phyloP scores from a whole-genome alignment of 1,140 invertebrate genomes.

The Drosophila sp. region DNA sequence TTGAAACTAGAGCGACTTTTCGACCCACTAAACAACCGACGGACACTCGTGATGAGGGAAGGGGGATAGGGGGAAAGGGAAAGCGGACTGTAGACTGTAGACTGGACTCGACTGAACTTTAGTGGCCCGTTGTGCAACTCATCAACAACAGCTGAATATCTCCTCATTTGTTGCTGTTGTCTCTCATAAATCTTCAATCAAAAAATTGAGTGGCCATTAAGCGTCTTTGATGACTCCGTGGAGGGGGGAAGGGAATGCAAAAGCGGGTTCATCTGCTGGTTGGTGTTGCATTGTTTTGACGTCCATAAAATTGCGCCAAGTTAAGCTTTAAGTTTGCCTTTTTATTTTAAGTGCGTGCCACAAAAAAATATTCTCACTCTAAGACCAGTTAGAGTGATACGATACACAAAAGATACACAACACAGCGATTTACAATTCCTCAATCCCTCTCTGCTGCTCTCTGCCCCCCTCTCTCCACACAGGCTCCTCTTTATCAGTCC shows the following conservation, averaged over 20 bases:
- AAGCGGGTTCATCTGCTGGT: constrained; percentile 24
- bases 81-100: constrained; percentile 8
- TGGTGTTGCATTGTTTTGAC: constrained; percentile 18
- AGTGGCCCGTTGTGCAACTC: constrained; percentile 40
- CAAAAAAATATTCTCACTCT: constrained; percentile 51
- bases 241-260: no score
- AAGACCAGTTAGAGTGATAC: constrained; percentile 46
- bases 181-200: constrained; percentile 70
- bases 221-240: not conserved
- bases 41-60: not conserved
- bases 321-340: constrained; percentile 20
- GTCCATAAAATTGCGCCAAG: constrained; percentile 19
- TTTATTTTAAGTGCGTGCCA: constrained; percentile 24
- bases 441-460: no score
- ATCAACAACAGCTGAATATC: constrained; percentile 34
- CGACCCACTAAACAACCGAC: constrained; percentile 16
- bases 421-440: constrained; percentile 48
- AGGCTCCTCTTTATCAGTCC: no score
- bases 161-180: constrained; percentile 22
- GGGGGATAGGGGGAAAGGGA: not conserved
- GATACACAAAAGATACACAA: no score
- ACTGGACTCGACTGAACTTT: constrained; percentile 52
- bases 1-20: constrained; percentile 76
- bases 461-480: no score
- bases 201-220: constrained; percentile 67